Evolutionary conservation across 2,113 vertebrate species (phyloP).

Genomic region (Corythornis vintsioides): DNA sequence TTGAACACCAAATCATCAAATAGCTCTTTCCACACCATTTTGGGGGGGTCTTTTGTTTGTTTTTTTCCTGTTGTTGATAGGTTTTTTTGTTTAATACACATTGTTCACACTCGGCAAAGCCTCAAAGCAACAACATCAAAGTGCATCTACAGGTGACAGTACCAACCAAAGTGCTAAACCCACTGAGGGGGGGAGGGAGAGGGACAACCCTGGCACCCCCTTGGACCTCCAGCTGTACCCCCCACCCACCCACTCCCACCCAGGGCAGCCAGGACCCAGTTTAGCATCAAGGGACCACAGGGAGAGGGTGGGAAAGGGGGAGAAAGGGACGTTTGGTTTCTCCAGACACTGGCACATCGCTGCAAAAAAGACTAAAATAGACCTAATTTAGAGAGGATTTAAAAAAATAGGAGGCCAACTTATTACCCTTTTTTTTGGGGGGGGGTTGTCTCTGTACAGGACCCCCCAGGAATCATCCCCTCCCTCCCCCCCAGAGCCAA

Average conservation of each 20-base stretch:
- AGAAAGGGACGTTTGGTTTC: conserved; percentile 32
- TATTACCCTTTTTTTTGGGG: background rate
- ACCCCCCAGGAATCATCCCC: background rate
- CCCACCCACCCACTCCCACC: rapidly evolving
- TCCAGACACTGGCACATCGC: conserved; percentile 64
- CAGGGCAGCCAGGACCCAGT: rapidly evolving
- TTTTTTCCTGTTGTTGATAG: background rate
- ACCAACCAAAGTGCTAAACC: conserved; percentile 74
- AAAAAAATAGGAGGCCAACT: conserved; percentile 63
- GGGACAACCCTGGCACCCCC: rapidly evolving
- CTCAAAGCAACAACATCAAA: conserved; percentile 76
- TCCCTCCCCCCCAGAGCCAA: background rate
- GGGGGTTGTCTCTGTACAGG: background rate
- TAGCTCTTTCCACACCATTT: conserved; percentile 38
- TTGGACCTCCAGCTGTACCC: background rate
- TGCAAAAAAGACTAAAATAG: conserved; percentile 62
- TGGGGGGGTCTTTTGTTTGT: background rate
- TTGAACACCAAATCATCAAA: conserved; percentile 71
- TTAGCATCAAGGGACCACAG: background rate
- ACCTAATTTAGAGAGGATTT: conserved; percentile 59
- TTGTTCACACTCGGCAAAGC: conserved; percentile 77
- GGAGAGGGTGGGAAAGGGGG: rapidly evolving
- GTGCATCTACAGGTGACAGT: conserved; percentile 71
- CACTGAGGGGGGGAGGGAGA: background rate
- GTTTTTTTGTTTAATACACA: conserved; percentile 51